Evolutionary conservation across 2,113 vertebrate species (phyloP), one percentile per base, ranked within the genome.

Genomic region (Tachycineta bicolor): DNA sequence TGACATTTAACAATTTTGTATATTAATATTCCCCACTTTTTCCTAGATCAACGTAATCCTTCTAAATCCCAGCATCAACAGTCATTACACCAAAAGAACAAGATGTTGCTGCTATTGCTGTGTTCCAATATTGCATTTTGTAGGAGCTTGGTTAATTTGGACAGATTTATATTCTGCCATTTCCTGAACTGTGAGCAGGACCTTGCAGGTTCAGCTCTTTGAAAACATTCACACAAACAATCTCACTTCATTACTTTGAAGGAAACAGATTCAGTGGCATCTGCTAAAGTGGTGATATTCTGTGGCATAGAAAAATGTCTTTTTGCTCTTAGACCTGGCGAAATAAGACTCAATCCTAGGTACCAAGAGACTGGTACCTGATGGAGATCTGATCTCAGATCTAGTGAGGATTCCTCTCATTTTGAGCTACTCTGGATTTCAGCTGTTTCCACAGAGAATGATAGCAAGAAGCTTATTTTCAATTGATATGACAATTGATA

Each of bases 1-100:
- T 98, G 97, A 97, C 97, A 97, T 97, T 98, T 97, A 97, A 98
- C 97, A 97, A 98, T 98, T 98, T 96, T 97, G 94, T 98, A 94
- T 97, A 97, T 98, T 98, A 98, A 98, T 98, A 98, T 98, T 97
- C 92, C 85, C 90, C 76, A 97, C 96, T 97, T 97, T 97, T 96
- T 92, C 96, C 96, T 97, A 98, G 97, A 98, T 97, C 44, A 8
- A 94, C 95, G 86, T 97, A 97, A 98, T 97, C 96, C 97, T 6
- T 89, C 95, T 96, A 98, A 98, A 98, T 97, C 97, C 97, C 58
- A 96, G 94, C 97, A 98, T 96, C 97, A 97, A 92, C 97, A 98
- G 95, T 95, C 97, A 97, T 98, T 97, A 97, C 95, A 96, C 96
- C 92, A 46, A 89, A 96, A 97, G 97, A 98, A 97, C 96, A 98